Evolutionary conservation across 2,888 invertebrate genomes (phyloP), one percentile per base, ranked within the genome.

Genomic region (Bombyx huttoni): DNA sequence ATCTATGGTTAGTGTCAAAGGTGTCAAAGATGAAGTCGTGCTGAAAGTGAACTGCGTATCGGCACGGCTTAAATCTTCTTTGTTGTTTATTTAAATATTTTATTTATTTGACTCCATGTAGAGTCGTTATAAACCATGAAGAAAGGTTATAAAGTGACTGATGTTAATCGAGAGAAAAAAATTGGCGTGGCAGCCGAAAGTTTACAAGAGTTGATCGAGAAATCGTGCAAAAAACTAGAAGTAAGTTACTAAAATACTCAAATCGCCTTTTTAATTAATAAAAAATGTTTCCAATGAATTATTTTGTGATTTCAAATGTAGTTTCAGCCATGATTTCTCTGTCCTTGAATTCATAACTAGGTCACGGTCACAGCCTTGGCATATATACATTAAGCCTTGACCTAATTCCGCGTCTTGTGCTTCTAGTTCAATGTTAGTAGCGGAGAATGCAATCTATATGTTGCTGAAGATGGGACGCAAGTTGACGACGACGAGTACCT

Each of bases 401-500:
- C 80, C 75, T 67, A 72, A 67, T 73, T 79, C 54, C 10, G 24
- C 51, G n/a, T 50, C 50, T 55, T 51, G 52, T 57, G 66, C 67
- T 83, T 81, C 63, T 72, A 86, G 83, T 87, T 89, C 76, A 83
- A 82, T 78, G 84, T 85, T 75, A 80, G 75, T 58, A 75, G 85
- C 69, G 75, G 80, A 57, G 79, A 80, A 49, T 88, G 89, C 64
- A 82, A 89, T 53, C 78, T 91, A 46, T 91, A 84, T 72, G 84
- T 91, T 56, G 90, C 91, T 24, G 86, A 89, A 60, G 94, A 94
- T 77, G 94, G 94, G 51, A 93, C 93, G 35, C 85, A 90, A 61
- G 91, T 94, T 13, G 91, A 92, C 48, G 94, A 92, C 63, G 93
- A 96, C 61, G 94, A 94, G 40, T 96, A 95, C 73, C 92, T 96